Conservation (phyloP, 2,888 invertebrate species). For the Nomada goodeniana region DNA sequence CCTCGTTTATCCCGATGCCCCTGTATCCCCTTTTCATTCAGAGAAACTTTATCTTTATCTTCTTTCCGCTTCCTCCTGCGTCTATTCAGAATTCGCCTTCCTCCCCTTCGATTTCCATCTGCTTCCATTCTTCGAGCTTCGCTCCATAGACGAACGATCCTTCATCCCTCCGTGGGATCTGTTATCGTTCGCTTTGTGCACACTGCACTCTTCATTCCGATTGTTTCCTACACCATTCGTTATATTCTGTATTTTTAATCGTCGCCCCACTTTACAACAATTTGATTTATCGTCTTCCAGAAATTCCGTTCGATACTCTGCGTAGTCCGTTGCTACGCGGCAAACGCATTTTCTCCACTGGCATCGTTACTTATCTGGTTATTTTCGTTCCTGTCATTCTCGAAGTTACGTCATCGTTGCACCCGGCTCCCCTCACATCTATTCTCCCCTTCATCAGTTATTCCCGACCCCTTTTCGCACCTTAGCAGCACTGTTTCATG, state of each 20-base stretch:
- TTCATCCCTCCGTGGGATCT: neutral
- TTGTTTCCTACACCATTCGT: neutral
- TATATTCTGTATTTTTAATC: neutral
- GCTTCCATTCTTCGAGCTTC: constrained; percentile 16
- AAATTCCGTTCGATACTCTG: too few species aligned
- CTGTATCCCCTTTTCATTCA: constrained; percentile 25
- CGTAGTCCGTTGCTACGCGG: too few species aligned
- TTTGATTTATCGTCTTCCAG: too few species aligned
- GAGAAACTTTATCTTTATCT: constrained; percentile 37
- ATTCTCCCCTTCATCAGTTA: constrained; percentile 36
- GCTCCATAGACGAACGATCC: constrained; percentile 18
- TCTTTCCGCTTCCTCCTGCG: neutral
- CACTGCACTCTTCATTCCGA: neutral
- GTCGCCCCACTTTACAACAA: too few species aligned
- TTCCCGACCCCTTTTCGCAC: constrained; percentile 10
- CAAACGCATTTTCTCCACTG: neutral
- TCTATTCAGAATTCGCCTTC: constrained; percentile 16
- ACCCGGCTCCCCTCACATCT: constrained; percentile 36
- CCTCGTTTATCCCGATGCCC: constrained; percentile 31
- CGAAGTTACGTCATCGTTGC: constrained; percentile 15
- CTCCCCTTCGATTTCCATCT: constrained; percentile 28
- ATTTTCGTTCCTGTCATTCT: neutral
- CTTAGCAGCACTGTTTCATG: constrained; percentile 46
- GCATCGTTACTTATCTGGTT: constrained; percentile 21
- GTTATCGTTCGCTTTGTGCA: neutral